These are phyloP conservation scores for Oreortyx pictus DNA, from an alignment of 2,797 vertebrate genomes.

Conservation along the genomic window DNA sequence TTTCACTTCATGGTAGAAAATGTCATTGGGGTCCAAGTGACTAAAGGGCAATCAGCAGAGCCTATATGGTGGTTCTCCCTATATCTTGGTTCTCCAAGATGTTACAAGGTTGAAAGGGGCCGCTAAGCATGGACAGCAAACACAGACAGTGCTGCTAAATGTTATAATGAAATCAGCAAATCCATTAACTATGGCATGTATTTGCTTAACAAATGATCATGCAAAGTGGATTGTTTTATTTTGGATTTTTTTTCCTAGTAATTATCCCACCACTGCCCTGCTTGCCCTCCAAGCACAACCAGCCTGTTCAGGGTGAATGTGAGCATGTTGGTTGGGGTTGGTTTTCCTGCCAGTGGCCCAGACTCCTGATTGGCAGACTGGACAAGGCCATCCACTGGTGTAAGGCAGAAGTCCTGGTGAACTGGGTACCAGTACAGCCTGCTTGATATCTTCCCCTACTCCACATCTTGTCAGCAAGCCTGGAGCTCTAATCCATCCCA, in stretches of 20 bases:
- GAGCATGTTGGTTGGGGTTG: neutral
- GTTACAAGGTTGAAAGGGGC: neutral
- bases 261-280: neutral
- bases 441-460: neutral
- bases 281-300: neutral
- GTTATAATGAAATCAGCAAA: slow-evolving; percentile 25
- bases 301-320: neutral
- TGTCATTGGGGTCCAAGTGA: neutral
- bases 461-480: neutral
- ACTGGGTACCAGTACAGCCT: neutral
- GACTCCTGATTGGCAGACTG: accelerated
- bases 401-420: neutral
- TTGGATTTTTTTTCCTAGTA: neutral
- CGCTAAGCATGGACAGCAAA: neutral
- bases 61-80: neutral
- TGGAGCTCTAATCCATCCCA: neutral
- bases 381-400: accelerated
- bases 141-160: neutral
- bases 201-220: slow-evolving; percentile 48
- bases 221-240: neutral
- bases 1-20: neutral
- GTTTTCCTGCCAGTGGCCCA: neutral
- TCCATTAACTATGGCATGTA: neutral
- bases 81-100: neutral
- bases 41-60: neutral